Evolutionary conservation across 2,888 invertebrate genomes (phyloP).

Genomic region (Cetonia aurata): DNA sequence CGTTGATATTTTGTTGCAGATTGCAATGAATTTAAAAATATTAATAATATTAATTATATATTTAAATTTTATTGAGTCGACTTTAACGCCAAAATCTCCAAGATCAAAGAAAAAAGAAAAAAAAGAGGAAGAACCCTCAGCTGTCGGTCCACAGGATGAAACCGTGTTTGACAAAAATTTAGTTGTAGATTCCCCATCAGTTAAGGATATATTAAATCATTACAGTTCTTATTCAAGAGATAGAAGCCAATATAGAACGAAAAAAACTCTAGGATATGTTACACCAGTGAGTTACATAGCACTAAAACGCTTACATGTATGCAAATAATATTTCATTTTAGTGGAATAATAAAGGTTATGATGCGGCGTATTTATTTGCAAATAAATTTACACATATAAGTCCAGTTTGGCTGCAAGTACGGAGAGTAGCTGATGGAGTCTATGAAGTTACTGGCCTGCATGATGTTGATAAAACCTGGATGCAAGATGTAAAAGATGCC

Average conservation of each 20-base stretch:
- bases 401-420: constrained; percentile 95
- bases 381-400: constrained; percentile 92
- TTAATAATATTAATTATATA: constrained; percentile 46
- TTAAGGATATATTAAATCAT: constrained; percentile 82
- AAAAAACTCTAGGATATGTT: constrained; percentile 88
- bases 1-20: too few species aligned
- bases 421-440: constrained; percentile 72
- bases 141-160: constrained; percentile 59
- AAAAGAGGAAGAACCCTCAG: constrained; percentile 48
- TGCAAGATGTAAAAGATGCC: constrained; percentile 76
- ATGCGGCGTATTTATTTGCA: constrained; percentile 90
- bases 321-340: constrained; percentile 64
- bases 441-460: constrained; percentile 81
- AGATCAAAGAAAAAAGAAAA: constrained; percentile 55
- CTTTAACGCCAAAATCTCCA: constrained; percentile 60
- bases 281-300: constrained; percentile 79
- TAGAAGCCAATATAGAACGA: constrained; percentile 75
- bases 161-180: constrained; percentile 78
- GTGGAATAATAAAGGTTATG: constrained; percentile 97
- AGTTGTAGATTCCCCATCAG: constrained; percentile 75
- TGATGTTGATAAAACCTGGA: constrained; percentile 89
- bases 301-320: constrained; percentile 78
- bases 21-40: constrained; percentile 7
- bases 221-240: constrained; percentile 82
- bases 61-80: constrained; percentile 54